These are phyloP conservation scores for Brachionus rubens DNA, from an alignment of 1,140 invertebrate genomes.

Conservation along the genomic window DNA sequence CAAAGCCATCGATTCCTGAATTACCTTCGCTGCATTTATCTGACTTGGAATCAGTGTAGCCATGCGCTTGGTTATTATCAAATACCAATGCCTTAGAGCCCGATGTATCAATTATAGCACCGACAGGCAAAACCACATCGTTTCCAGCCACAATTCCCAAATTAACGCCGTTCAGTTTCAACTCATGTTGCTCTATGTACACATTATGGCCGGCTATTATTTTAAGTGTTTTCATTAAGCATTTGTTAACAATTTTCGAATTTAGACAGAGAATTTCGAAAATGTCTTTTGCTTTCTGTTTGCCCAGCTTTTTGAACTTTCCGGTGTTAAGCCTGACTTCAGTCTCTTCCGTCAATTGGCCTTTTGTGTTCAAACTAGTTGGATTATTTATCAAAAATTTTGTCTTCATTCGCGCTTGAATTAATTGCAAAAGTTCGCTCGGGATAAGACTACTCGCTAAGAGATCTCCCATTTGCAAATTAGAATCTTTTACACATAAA, in stretches of 20 bases:
- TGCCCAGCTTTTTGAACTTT: neutral
- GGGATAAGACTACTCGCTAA: neutral
- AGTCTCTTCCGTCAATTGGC: neutral
- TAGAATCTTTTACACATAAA: neutral
- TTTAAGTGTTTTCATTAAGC: neutral
- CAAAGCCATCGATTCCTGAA: neutral
- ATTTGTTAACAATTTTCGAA: neutral
- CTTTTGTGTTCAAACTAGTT: neutral
- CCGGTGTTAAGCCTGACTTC: neutral
- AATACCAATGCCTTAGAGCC: neutral
- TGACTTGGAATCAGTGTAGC: neutral
- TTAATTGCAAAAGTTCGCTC: neutral
- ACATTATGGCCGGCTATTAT: conserved; percentile 15
- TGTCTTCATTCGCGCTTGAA: neutral
- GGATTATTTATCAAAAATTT: conserved; percentile 1
- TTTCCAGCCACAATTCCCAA: neutral
- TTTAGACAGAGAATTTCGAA: neutral
- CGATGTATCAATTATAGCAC: neutral
- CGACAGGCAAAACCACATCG: neutral
- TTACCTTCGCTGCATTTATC: neutral
- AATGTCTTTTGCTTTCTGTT: neutral
- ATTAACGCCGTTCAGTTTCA: neutral
- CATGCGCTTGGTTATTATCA: neutral
- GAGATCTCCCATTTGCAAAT: neutral
- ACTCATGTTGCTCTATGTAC: neutral